A percentile compares a stretch with the other conserved stretches of the same genome.
These are phyloP conservation scores for Leptura quadrifasciata DNA, from an alignment of 2,888 invertebrate species.

Conservation along the genomic window DNA sequence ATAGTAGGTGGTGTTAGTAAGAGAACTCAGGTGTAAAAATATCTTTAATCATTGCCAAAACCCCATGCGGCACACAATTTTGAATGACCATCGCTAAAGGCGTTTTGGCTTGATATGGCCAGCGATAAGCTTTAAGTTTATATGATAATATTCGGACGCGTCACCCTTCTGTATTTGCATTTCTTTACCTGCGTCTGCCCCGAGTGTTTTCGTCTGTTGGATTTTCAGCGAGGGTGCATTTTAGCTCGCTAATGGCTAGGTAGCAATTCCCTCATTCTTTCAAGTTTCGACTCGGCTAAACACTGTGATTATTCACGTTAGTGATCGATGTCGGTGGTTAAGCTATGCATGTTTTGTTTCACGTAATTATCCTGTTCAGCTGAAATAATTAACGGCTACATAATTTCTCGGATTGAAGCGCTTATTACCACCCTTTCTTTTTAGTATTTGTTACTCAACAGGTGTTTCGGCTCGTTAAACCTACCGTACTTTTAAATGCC, in stretches of 20 bases:
- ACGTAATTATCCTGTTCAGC: slow-evolving; percentile 40
- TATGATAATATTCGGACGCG: background rate
- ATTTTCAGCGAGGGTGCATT: slow-evolving; percentile 24
- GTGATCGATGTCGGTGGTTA: slow-evolving; percentile 42
- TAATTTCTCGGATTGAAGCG: slow-evolving; percentile 34
- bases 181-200: slow-evolving; percentile 39
- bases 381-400: slow-evolving; percentile 39
- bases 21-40: background rate
- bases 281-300: slow-evolving; percentile 30
- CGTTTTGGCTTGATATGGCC: background rate
- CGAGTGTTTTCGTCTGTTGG: slow-evolving; percentile 5
- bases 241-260: slow-evolving; percentile 33
- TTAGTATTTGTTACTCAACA: slow-evolving; percentile 30
- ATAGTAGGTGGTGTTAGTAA: background rate
- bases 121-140: background rate
- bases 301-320: slow-evolving; percentile 41
- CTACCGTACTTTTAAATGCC: background rate
- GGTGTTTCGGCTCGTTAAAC: slow-evolving; percentile 32
- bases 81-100: background rate
- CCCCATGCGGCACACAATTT: background rate
- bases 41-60: background rate
- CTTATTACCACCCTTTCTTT: slow-evolving; percentile 25
- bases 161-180: slow-evolving; percentile 25
- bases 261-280: slow-evolving; percentile 35
- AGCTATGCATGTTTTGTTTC: slow-evolving; percentile 43